Percentiles rank a stretch among this genome's conserved stretches.
These are phyloP conservation scores for Scaptomyza caliginosa DNA, from an alignment of 2,888 invertebrate species.

Conservation along the genomic window DNA sequence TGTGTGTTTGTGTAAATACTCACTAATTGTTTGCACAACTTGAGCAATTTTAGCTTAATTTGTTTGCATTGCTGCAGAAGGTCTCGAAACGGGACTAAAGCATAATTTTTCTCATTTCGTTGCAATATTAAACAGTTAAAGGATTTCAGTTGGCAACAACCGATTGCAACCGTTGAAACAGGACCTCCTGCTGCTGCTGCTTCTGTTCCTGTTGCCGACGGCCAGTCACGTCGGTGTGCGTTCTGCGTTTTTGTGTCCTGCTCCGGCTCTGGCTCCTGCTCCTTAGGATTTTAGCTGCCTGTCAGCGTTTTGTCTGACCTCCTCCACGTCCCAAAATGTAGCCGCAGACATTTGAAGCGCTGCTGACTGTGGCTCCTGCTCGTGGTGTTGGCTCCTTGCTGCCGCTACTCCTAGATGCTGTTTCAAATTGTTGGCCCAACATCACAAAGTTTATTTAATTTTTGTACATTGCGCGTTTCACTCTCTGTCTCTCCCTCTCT, in stretches of 20 bases:
- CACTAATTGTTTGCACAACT: constrained; percentile 56
- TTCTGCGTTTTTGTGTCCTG: not conserved
- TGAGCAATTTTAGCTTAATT: constrained; percentile 53
- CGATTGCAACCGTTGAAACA: constrained; percentile 35
- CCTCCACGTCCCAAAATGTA: constrained; percentile 20
- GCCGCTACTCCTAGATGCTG: constrained; percentile 34
- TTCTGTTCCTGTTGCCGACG: constrained; percentile 7
- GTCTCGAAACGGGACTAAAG: not conserved
- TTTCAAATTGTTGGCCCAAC: constrained; percentile 71
- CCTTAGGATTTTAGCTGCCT: constrained; percentile 41
- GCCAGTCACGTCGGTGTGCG: constrained; percentile 30
- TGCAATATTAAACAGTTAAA: constrained; percentile 75
- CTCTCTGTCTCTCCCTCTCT: not conserved
- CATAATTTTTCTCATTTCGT: constrained; percentile 36
- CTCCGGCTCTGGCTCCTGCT: constrained; percentile 4
- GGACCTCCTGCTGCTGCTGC: not conserved
- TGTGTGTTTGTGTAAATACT: constrained; percentile 8
- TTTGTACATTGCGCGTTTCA: constrained; percentile 44
- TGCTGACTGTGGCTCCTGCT: constrained; percentile 32
- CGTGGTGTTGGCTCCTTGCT: not conserved
- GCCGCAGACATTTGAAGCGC: constrained; percentile 57
- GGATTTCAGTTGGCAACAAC: constrained; percentile 50
- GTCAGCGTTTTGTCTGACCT: constrained; percentile 61
- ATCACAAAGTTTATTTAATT: constrained; percentile 73
- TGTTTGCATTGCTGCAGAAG: constrained; percentile 43